phyloP scores from a whole-genome alignment of 2,888 invertebrate genomes.

The Mesoligia furuncula region DNA sequence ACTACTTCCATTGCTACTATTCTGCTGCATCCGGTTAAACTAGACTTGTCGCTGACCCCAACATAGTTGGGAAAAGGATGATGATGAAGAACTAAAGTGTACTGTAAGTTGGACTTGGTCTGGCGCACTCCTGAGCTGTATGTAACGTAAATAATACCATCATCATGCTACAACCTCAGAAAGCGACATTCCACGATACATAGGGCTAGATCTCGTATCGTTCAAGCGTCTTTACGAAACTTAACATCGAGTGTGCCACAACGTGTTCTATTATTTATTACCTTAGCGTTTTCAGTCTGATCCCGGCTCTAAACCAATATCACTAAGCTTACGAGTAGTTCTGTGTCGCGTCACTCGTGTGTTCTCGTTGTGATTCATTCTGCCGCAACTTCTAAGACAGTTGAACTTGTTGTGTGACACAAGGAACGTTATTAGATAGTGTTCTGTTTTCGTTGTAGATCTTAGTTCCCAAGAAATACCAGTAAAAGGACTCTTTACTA shows the following conservation, averaged over 20 bases:
- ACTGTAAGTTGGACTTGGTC: not conserved
- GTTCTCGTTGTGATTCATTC: slow-evolving; percentile 8
- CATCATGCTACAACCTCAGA: no score
- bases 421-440: not conserved
- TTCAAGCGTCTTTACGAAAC: slow-evolving; percentile 2
- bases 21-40: not conserved
- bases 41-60: not conserved
- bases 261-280: slow-evolving; percentile 29
- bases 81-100: not conserved
- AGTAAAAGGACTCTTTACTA: not conserved
- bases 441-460: slow-evolving; percentile 1
- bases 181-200: no score
- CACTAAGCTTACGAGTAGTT: not conserved
- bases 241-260: not conserved
- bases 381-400: slow-evolving; percentile 17
- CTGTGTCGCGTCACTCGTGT: not conserved
- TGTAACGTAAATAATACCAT: not conserved
- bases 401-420: not conserved
- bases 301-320: slow-evolving; percentile 16
- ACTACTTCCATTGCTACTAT: not conserved
- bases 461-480: not conserved
- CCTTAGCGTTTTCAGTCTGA: not conserved
- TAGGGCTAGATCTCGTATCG: not conserved
- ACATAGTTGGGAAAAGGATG: not conserved
- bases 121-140: not conserved